Percentiles rank a stretch among this genome's conserved stretches.
Conservation (phyloP, 1,140 invertebrate species). For the Akabosia matsudoensis region DNA sequence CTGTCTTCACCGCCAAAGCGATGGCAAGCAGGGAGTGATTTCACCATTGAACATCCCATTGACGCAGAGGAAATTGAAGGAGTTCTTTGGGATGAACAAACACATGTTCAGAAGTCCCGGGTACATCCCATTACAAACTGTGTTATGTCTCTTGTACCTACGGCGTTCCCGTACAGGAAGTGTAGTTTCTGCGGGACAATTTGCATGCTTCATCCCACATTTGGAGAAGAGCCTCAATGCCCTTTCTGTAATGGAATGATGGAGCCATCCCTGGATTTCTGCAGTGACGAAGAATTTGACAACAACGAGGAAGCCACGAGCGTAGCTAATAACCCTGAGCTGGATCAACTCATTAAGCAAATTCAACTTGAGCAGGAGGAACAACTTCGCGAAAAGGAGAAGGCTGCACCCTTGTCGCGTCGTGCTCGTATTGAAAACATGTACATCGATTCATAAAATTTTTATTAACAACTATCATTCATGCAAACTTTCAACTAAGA, state of each 20-base stretch:
- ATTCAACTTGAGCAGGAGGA: background rate
- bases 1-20: background rate
- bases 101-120: background rate
- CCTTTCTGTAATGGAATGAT: background rate
- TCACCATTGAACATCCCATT: background rate
- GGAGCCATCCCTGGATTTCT: background rate
- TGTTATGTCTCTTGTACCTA: background rate
- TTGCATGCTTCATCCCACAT: background rate
- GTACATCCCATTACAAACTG: background rate
- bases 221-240: background rate
- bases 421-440: background rate
- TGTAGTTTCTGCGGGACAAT: background rate
- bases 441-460: constrained; percentile 5
- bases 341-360: background rate
- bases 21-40: background rate
- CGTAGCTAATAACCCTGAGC: background rate
- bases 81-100: background rate
- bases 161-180: background rate
- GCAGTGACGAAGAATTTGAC: background rate
- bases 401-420: background rate
- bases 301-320: background rate
- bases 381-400: background rate
- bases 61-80: background rate
- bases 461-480: background rate
- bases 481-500: too few species aligned